Evolutionary conservation across 2,113 vertebrate species (phyloP).

Genomic region (Puma concolor): DNA sequence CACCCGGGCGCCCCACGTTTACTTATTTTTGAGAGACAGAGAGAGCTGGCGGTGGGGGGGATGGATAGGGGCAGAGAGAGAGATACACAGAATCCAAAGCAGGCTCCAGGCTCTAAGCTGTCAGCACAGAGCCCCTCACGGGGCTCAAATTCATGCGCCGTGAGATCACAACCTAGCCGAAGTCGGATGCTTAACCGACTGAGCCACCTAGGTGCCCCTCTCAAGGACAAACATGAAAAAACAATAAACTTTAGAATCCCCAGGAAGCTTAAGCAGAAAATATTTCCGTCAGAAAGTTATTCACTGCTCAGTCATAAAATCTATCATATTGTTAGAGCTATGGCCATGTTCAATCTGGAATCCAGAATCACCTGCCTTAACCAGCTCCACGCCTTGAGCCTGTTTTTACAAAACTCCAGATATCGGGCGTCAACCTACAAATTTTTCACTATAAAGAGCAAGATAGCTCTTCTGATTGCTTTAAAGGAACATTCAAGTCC

Average conservation of each 20-base stretch:
- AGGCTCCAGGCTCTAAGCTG: too few relatives aligned
- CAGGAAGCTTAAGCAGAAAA: background rate
- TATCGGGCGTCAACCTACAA: background rate
- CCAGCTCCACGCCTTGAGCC: background rate
- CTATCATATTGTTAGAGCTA: background rate
- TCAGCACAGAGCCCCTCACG: too few relatives aligned
- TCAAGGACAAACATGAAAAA: too few relatives aligned
- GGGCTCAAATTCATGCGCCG: too few relatives aligned
- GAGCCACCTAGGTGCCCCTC: too few relatives aligned
- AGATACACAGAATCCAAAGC: too few relatives aligned
- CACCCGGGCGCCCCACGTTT: too few relatives aligned
- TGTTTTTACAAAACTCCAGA: background rate
- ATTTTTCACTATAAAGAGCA: background rate
- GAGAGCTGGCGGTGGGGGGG: too few relatives aligned
- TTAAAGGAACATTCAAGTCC: background rate
- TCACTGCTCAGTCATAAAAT: background rate
- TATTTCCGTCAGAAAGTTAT: background rate
- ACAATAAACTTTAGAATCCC: background rate
- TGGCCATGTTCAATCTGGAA: background rate
- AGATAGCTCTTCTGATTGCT: background rate
- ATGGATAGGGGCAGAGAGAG: too few relatives aligned
- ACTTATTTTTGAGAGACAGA: too few relatives aligned
- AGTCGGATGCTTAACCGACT: too few relatives aligned
- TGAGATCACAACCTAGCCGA: too few relatives aligned
- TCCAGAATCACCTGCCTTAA: background rate